Conservation (phyloP, 2,888 invertebrate genomes). For the Graphium colonna region DNA sequence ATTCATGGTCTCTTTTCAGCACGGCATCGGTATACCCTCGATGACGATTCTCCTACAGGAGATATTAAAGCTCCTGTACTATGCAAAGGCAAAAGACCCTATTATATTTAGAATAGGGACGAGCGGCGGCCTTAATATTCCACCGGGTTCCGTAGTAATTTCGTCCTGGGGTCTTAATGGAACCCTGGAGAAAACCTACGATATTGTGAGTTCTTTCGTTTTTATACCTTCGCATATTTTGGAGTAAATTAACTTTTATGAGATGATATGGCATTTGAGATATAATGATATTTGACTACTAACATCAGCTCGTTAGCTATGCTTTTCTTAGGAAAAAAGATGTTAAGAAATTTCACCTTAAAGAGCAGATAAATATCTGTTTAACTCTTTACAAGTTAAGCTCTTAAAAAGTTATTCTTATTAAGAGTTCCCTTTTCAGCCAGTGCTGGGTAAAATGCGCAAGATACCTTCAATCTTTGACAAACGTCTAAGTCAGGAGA, state of each 20-base stretch:
- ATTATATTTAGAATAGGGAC: conserved; percentile 85
- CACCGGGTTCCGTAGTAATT: conserved; percentile 83
- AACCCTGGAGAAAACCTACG: conserved; percentile 75
- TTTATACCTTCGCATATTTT: not conserved
- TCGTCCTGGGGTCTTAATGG: conserved; percentile 82
- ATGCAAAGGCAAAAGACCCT: conserved; percentile 83
- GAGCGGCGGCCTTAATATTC: conserved; percentile 82
- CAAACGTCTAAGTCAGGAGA: conserved; percentile 71
- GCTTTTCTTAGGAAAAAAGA: no score
- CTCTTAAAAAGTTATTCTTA: no score
- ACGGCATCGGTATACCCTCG: conserved; percentile 88
- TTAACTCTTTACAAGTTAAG: no score
- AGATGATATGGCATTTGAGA: no score
- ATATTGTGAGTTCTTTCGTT: conserved; percentile 64
- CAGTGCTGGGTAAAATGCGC: conserved; percentile 75
- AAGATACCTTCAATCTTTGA: conserved; percentile 78
- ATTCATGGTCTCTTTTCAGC: conserved; percentile 62
- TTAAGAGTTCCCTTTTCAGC: conserved; percentile 57
- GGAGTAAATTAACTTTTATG: no score
- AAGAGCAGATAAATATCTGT: no score
- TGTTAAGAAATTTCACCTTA: no score
- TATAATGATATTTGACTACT: no score
- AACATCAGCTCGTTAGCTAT: no score
- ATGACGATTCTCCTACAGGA: conserved; percentile 85
- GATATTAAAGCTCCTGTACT: conserved; percentile 83